phyloP scores from a whole-genome alignment of 2,888 invertebrate genomes.

The Drosophila testacea region DNA sequence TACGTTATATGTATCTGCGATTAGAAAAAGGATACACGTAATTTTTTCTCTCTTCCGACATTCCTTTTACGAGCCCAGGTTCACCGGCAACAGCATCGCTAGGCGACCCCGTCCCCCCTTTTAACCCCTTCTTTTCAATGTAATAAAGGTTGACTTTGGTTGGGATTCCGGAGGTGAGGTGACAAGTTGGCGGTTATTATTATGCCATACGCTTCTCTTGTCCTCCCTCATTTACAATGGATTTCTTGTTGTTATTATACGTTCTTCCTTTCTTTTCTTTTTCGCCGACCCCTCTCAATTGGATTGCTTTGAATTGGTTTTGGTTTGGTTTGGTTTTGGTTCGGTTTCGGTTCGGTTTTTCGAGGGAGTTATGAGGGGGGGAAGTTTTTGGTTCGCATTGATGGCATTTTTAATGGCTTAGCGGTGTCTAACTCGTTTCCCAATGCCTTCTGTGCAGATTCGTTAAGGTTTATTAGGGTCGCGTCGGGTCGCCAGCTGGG shows the following conservation, averaged over 20 bases:
- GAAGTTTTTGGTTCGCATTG: conserved; percentile 49
- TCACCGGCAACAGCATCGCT: conserved; percentile 6
- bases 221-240: conserved; percentile 59
- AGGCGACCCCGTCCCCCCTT: not conserved
- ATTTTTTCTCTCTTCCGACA: conserved; percentile 64
- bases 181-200: conserved; percentile 79
- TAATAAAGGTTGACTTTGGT: conserved; percentile 58
- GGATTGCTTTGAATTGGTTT: conserved; percentile 44
- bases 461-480: conserved; percentile 65
- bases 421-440: conserved; percentile 61
- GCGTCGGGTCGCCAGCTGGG: conserved; percentile 29
- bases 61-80: conserved; percentile 65
- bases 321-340: conserved; percentile 23
- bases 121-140: not conserved
- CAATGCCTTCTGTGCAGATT: conserved; percentile 50
- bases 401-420: conserved; percentile 78
- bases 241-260: conserved; percentile 52
- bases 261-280: not conserved
- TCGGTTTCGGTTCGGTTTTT: conserved; percentile 9
- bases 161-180: conserved; percentile 58
- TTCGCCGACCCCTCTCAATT: conserved; percentile 9
- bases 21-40: conserved; percentile 80
- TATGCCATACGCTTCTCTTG: conserved; percentile 65
- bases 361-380: not conserved
- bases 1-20: conserved; percentile 61